phyloP scores from a whole-genome alignment of 2,888 invertebrate genomes.

The Oasisia sp. region DNA sequence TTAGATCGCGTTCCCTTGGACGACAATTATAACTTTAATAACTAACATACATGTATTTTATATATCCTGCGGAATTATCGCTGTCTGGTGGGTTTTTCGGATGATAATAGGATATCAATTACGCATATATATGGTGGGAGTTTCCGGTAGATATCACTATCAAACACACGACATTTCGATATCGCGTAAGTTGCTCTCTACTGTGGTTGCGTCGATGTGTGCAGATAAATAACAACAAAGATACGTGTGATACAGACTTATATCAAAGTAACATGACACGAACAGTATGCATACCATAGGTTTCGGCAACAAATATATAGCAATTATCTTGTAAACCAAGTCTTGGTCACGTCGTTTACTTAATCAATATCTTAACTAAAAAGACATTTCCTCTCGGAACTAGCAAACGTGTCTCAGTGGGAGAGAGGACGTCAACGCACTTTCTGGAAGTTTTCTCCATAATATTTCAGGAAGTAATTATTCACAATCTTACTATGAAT shows the following conservation, averaged over 20 bases:
- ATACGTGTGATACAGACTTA: neutral
- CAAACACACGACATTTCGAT: neutral
- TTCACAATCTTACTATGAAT: too few species aligned
- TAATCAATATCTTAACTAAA: too few species aligned
- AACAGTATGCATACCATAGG: neutral
- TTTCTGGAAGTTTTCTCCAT: too few species aligned
- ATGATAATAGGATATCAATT: neutral
- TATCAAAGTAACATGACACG: neutral
- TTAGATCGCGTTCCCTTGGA: neutral
- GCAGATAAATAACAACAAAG: neutral
- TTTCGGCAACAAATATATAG: too few species aligned
- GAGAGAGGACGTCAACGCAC: too few species aligned
- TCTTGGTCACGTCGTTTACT: too few species aligned
- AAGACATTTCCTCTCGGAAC: too few species aligned
- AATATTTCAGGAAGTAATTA: too few species aligned
- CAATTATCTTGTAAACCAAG: too few species aligned
- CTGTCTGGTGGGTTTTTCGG: neutral
- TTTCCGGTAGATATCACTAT: neutral
- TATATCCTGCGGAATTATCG: neutral
- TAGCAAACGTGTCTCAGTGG: too few species aligned
- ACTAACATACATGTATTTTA: neutral
- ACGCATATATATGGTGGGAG: neutral
- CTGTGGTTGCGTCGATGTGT: neutral
- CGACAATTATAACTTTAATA: neutral
- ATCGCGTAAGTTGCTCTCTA: neutral